These are phyloP conservation scores for Cosmia trapezina DNA, from an alignment of 2,888 invertebrate genomes.

Conservation along the genomic window DNA sequence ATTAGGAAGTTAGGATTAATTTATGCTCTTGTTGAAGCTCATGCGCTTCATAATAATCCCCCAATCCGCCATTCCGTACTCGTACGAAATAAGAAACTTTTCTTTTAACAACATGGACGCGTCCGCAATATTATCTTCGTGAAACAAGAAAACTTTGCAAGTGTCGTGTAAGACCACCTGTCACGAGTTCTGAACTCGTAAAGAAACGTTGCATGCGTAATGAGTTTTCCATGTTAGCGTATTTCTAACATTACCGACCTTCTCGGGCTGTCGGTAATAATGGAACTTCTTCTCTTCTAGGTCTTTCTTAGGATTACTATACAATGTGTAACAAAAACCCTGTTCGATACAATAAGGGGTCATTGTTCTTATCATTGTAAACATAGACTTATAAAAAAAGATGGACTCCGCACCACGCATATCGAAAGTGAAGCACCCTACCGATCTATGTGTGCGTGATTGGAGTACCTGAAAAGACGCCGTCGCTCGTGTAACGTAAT, in stretches of 20 bases:
- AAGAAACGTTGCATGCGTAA: slow-evolving; percentile 50
- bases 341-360: too few species aligned
- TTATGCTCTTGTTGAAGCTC: neutral
- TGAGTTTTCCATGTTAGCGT: slow-evolving; percentile 42
- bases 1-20: neutral
- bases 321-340: too few species aligned
- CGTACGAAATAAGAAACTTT: slow-evolving; percentile 40
- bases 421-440: too few species aligned
- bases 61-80: slow-evolving; percentile 17
- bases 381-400: too few species aligned
- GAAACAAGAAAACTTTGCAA: slow-evolving; percentile 49
- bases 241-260: slow-evolving; percentile 8
- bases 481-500: too few species aligned
- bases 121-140: slow-evolving; percentile 33
- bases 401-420: too few species aligned
- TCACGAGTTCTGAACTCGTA: slow-evolving; percentile 50
- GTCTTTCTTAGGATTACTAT: too few species aligned
- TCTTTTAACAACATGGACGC: neutral
- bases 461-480: too few species aligned
- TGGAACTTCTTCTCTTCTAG: neutral
- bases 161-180: slow-evolving; percentile 52
- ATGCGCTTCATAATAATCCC: slow-evolving; percentile 1
- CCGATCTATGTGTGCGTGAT: too few species aligned
- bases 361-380: too few species aligned
- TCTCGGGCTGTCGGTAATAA: neutral